phyloP scores from a whole-genome alignment of 2,797 vertebrate species.

The Agapornis canus region DNA sequence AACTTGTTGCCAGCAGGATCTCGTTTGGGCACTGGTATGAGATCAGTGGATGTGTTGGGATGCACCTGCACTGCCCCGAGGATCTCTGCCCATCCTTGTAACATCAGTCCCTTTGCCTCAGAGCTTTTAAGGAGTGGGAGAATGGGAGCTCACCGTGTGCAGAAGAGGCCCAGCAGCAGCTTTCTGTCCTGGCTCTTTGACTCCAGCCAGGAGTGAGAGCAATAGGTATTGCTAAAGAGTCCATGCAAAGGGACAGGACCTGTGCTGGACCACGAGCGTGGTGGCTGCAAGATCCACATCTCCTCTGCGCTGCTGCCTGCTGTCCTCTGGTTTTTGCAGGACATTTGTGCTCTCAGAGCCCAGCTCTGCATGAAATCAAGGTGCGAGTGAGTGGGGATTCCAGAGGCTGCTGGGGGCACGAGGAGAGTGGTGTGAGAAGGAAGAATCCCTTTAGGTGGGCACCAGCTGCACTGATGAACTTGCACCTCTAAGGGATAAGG shows the following conservation, averaged over 20 bases:
- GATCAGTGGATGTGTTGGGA: accelerated
- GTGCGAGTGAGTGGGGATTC: accelerated
- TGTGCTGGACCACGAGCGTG: neutral
- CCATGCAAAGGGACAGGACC: neutral
- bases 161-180: neutral
- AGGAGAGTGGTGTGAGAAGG: neutral
- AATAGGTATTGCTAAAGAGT: neutral
- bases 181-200: neutral
- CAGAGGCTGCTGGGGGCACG: neutral
- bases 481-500: neutral
- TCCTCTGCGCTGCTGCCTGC: neutral
- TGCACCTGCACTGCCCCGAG: neutral
- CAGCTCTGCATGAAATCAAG: neutral
- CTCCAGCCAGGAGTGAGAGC: neutral
- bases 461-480: no score
- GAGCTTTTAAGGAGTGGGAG: neutral
- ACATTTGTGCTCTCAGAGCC: neutral
- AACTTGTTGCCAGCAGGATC: neutral
- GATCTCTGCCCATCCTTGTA: neutral
- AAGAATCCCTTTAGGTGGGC: neutral
- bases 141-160: neutral
- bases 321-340: neutral
- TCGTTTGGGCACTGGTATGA: accelerated
- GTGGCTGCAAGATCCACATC: neutral
- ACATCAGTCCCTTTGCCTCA: neutral